Evolutionary conservation across 2,888 invertebrate species (phyloP).

Genomic region (Dicyrtoma fusca): DNA sequence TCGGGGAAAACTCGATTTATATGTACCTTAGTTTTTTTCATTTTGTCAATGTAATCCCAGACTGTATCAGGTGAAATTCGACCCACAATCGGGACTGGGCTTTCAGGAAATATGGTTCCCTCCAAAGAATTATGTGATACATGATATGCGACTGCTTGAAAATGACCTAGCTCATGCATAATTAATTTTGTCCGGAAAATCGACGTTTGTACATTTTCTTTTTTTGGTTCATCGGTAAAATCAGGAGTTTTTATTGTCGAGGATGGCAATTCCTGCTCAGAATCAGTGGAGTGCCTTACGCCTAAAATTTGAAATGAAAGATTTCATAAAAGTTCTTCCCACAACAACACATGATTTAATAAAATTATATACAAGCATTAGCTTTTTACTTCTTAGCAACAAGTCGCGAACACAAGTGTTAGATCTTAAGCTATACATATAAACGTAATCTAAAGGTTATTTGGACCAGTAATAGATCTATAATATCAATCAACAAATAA

Average conservation of each 20-base stretch:
- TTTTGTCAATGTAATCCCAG: slow-evolving; percentile 91
- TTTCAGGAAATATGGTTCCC: slow-evolving; percentile 49
- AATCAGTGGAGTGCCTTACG: slow-evolving; percentile 42
- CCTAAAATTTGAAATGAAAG: no score
- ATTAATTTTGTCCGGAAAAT: slow-evolving; percentile 48
- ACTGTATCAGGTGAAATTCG: slow-evolving; percentile 85
- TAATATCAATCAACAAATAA: no score
- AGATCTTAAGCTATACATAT: no score
- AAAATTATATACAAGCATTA: no score
- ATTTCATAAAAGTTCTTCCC: no score
- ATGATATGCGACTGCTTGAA: slow-evolving; percentile 48
- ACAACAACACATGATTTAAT: no score
- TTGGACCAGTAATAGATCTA: no score
- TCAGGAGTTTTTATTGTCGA: slow-evolving; percentile 57
- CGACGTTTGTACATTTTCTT: slow-evolving; percentile 33
- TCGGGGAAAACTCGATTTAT: no score
- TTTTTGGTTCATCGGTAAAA: slow-evolving; percentile 46
- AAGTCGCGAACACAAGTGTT: no score
- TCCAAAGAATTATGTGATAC: slow-evolving; percentile 49
- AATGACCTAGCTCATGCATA: slow-evolving; percentile 54
- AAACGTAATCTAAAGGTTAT: no score
- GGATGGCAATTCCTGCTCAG: slow-evolving; percentile 55
- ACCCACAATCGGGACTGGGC: slow-evolving; percentile 71
- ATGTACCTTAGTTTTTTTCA: slow-evolving; percentile 76
- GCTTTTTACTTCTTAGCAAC: no score